phyloP scores from a whole-genome alignment of 2,113 vertebrate genomes.

The Psilopogon haemacephalus region DNA sequence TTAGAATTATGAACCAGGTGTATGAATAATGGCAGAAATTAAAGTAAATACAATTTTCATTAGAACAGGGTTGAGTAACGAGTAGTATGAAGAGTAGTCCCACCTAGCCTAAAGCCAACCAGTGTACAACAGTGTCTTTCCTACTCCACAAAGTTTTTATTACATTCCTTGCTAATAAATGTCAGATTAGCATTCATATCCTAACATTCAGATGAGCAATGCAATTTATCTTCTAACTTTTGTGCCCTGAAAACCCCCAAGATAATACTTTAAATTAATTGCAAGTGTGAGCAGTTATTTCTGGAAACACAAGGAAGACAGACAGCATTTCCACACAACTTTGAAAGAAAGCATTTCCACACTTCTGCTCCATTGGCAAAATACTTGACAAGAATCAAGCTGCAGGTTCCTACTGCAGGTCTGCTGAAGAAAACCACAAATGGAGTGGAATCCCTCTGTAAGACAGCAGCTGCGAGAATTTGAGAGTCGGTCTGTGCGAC shows the following conservation, averaged over 20 bases:
- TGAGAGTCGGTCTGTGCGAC: neutral
- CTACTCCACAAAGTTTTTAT: constrained; percentile 18
- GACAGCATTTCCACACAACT: neutral
- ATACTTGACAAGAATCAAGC: neutral
- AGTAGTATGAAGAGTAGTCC: neutral
- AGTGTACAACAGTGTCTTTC: neutral
- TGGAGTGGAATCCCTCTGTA: neutral
- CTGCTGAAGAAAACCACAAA: neutral
- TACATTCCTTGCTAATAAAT: constrained; percentile 7
- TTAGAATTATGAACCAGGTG: constrained; percentile 35
- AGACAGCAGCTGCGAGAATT: neutral
- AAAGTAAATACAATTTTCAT: constrained; percentile 41
- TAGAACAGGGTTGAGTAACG: constrained; percentile 1
- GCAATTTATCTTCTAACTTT: constrained; percentile 22
- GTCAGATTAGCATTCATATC: constrained; percentile 5
- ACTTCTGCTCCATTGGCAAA: neutral
- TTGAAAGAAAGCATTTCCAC: neutral
- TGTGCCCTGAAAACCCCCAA: neutral
- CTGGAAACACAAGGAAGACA: neutral
- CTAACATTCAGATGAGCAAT: neutral
- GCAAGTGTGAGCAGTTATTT: constrained; percentile 8
- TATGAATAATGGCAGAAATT: constrained; percentile 24
- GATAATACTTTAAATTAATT: constrained; percentile 52
- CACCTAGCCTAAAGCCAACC: neutral
- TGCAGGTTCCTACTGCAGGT: neutral